Base-by-base conservation (phyloP, 92 coral and sea anemone genomes). In the Phymanthus crucifer region DNA sequence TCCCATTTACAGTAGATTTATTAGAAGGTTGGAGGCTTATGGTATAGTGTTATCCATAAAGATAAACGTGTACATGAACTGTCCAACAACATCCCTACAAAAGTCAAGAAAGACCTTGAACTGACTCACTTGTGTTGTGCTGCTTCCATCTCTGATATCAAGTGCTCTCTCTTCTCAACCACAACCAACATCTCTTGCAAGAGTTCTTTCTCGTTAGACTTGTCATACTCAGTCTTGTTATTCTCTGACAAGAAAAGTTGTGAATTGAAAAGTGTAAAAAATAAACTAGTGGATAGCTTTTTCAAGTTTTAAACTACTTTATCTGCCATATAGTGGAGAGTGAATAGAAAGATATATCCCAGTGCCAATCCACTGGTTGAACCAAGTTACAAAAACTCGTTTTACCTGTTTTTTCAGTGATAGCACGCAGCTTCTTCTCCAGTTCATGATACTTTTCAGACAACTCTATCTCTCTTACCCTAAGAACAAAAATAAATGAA, bases 91-190 rank as follows among this genome's bases (percentile, higher is more conserved):
- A 0, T 38, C 5, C 5, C 43, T 38, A 4, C n/a, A 7, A 48
- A 48, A 48, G 57, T 3, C 12, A 48, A 48, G 18, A 48, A 14
- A 48, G 3, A 48, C 17, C 16, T 19, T 48, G 14, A 9, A 50
- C 18, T 32, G 4, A 33, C 85, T 46, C 61, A 95, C 97, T 93
- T 87, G 46, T 86, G 92, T 69, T 88, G 87, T 73, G 93, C 94
- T 23, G 83, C 83, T 46, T 95, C 99, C 78, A 91, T 89, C 65
- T 93, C 97, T 26, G 91, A 73, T 13, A 93, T 84, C 58, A 95
- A 89, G 50, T 88, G 89, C 12, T 95, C 99, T 31, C 97, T 83
- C 80, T 93, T 93, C 74, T 93, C 99, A 24, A 95, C 97, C 75
- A 95, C 97, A 36, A 84, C 92, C 67, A 93, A 75, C 93, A 95